Evolutionary conservation across 2,797 vertebrate genomes (phyloP).

Genomic region (Carcharodon carcharias): DNA sequence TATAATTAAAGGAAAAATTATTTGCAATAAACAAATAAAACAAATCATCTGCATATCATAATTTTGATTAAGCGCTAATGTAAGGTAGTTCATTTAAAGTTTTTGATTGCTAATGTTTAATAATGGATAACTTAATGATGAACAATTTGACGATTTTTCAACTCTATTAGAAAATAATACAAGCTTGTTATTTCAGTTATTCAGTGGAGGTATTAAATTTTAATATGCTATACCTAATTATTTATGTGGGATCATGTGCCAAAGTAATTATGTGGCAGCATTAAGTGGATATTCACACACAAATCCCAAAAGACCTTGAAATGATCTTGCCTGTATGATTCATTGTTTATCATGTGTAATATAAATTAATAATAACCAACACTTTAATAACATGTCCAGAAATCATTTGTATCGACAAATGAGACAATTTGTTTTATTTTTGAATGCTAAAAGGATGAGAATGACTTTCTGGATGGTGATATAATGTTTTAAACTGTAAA

Average conservation of each 20-base stretch:
- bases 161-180: not conserved
- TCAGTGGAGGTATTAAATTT: slow-evolving; percentile 8
- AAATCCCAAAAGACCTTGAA: slow-evolving; percentile 18
- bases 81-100: not conserved
- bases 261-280: not conserved
- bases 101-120: not conserved
- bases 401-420: not conserved
- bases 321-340: not conserved
- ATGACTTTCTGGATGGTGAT: not conserved
- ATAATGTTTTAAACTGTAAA: not conserved
- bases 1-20: not conserved
- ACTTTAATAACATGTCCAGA: not conserved
- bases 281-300: not conserved
- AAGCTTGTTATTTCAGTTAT: not conserved
- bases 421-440: not conserved
- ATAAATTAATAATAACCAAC: not conserved
- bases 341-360: not conserved
- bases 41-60: not conserved
- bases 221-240: not conserved
- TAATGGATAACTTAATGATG: not conserved
- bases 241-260: not conserved
- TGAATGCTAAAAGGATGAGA: not conserved
- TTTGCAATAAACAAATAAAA: not conserved
- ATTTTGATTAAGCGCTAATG: not conserved
- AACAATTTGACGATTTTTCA: not conserved